Evolutionary conservation across 2,888 invertebrate genomes (phyloP).

Genomic region (Ectemnius continuus): DNA sequence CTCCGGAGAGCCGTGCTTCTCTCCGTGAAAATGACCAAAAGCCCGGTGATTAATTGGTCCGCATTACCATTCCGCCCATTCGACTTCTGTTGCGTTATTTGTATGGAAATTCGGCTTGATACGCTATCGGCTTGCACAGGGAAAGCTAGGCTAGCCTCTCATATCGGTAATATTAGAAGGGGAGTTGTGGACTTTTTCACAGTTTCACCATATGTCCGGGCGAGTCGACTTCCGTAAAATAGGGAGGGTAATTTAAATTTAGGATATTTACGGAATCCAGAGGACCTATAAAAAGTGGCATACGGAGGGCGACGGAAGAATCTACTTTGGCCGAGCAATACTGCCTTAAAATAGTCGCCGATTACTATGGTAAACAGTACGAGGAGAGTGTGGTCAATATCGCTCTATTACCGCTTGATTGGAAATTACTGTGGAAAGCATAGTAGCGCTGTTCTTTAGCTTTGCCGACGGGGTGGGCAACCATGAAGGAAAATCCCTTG

Average conservation of each 20-base stretch:
- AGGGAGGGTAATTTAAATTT: slow-evolving; percentile 59
- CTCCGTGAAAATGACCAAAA: neutral
- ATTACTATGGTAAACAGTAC: too few species aligned
- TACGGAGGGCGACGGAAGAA: neutral
- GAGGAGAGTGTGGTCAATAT: too few species aligned
- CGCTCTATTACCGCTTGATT: too few species aligned
- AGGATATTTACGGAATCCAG: slow-evolving; percentile 52
- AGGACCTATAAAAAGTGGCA: slow-evolving; percentile 32
- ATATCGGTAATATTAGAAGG: slow-evolving; percentile 21
- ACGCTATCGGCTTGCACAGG: neutral
- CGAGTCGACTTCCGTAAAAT: slow-evolving; percentile 51
- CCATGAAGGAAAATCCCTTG: slow-evolving; percentile 18
- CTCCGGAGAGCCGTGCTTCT: neutral
- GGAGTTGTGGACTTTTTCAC: slow-evolving; percentile 37
- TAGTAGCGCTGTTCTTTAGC: neutral
- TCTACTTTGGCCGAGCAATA: too few species aligned
- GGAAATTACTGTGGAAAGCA: neutral
- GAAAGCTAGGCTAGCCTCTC: neutral
- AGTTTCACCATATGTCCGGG: slow-evolving; percentile 47
- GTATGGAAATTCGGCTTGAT: slow-evolving; percentile 13
- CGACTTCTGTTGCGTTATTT: neutral
- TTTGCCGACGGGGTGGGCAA: slow-evolving; percentile 21
- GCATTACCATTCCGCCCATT: neutral
- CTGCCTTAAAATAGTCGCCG: too few species aligned
- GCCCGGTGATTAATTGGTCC: neutral